These are phyloP conservation scores for Leucopsar rothschildi DNA, from an alignment of 2,113 vertebrate genomes.

Conservation along the genomic window DNA sequence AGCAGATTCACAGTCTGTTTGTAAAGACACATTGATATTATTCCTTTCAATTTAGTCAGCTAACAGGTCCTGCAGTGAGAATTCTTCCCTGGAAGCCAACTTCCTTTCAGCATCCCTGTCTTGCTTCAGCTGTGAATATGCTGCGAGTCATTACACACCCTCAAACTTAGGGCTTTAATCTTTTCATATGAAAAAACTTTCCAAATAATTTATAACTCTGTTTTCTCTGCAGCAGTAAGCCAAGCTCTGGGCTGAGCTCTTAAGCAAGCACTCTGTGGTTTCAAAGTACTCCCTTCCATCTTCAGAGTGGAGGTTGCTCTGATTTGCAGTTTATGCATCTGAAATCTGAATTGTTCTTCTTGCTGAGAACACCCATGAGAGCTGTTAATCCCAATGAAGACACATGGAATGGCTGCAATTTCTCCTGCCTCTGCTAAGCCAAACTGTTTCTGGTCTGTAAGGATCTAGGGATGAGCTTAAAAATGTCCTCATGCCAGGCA, in stretches of 20 bases:
- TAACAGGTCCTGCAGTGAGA: neutral
- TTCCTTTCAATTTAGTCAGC: neutral
- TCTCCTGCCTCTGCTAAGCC: neutral
- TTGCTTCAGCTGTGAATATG: neutral
- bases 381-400: neutral
- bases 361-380: neutral
- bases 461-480: neutral
- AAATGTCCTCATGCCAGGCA: rapidly evolving
- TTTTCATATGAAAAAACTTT: neutral
- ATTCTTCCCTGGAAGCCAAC: neutral
- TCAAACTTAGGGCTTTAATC: neutral
- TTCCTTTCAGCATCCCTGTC: neutral
- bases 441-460: neutral
- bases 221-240: neutral
- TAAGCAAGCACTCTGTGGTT: neutral
- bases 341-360: neutral
- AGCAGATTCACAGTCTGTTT: neutral
- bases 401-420: neutral
- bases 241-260: neutral
- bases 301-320: neutral
- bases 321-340: neutral
- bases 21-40: neutral
- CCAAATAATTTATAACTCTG: neutral
- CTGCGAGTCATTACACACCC: neutral
- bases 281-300: neutral